Evolutionary conservation across 2,113 vertebrate species (phyloP).

Genomic region (Dasypus novemcinctus): DNA sequence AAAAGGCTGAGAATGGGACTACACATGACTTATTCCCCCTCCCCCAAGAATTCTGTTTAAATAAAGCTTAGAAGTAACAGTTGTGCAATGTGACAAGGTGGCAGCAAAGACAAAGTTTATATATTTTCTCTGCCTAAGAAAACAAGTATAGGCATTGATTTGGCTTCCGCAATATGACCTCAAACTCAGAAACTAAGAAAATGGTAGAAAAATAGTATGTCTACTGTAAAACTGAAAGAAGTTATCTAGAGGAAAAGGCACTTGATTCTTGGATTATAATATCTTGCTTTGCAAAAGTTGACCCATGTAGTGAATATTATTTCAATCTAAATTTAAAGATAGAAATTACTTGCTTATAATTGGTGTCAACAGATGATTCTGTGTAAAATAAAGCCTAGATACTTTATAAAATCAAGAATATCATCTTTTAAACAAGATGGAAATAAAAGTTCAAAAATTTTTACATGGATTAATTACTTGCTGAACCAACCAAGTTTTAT

Average conservation of each 20-base stretch:
- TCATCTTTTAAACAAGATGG: neutral
- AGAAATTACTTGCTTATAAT: slow-evolving; percentile 34
- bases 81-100: neutral
- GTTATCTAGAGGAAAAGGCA: neutral
- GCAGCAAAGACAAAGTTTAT: neutral
- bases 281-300: slow-evolving; percentile 17
- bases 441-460: slow-evolving; percentile 18
- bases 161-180: neutral
- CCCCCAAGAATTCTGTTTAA: neutral
- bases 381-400: neutral
- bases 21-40: neutral
- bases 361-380: slow-evolving; percentile 31
- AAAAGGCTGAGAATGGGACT: neutral
- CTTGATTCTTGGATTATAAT: neutral
- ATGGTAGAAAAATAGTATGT: neutral
- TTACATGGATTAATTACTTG: neutral
- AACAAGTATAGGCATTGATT: neutral
- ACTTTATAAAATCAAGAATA: slow-evolving; percentile 32
- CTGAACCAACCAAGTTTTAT: neutral
- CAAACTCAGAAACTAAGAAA: neutral
- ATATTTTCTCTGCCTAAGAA: neutral
- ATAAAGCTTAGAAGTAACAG: neutral
- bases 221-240: neutral
- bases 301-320: neutral
- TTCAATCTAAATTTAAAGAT: slow-evolving; percentile 3